Percentiles rank a stretch among this genome's conserved stretches.
Evolutionary conservation across 2,888 invertebrate genomes (phyloP).

Genomic region (Acanthosepion lycidas): DNA sequence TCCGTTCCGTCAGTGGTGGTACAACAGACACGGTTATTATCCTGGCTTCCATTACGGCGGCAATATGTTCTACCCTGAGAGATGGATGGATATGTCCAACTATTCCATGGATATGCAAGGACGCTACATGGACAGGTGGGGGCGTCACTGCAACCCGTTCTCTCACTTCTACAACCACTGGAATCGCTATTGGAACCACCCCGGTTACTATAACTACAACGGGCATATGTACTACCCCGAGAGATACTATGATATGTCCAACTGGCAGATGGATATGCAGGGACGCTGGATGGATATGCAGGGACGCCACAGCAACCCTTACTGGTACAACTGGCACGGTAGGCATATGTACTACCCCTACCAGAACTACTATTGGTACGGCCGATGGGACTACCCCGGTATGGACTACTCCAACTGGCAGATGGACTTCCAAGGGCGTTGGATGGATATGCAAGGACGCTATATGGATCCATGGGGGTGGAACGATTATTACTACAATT

Average conservation of each 20-base stretch:
- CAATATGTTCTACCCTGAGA: conserved; percentile 11
- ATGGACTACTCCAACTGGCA: not conserved
- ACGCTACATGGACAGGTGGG: conserved; percentile 37
- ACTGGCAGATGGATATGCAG: conserved; percentile 15
- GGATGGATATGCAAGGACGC: conserved; percentile 25
- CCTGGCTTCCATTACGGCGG: not conserved
- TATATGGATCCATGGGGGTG: not conserved
- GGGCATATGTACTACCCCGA: conserved; percentile 14
- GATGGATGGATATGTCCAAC: conserved; percentile 39
- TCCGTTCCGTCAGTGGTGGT: not conserved
- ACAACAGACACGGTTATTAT: not conserved
- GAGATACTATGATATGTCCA: conserved; percentile 11
- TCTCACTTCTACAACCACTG: not conserved
- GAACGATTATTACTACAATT: too few relatives aligned
- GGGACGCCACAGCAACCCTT: not conserved
- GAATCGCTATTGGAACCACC: not conserved
- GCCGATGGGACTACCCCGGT: not conserved
- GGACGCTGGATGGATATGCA: conserved; percentile 40
- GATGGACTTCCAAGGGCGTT: conserved; percentile 5
- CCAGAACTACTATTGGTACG: not conserved
- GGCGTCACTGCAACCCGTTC: not conserved
- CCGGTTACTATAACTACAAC: not conserved
- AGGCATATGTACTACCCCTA: not conserved
- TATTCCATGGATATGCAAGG: not conserved
- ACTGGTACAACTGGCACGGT: not conserved